A percentile compares a stretch with the other conserved stretches of the same genome.
These are phyloP conservation scores for Ceratina calcarata DNA, from an alignment of 1,140 invertebrate species.

Conservation along the genomic window DNA sequence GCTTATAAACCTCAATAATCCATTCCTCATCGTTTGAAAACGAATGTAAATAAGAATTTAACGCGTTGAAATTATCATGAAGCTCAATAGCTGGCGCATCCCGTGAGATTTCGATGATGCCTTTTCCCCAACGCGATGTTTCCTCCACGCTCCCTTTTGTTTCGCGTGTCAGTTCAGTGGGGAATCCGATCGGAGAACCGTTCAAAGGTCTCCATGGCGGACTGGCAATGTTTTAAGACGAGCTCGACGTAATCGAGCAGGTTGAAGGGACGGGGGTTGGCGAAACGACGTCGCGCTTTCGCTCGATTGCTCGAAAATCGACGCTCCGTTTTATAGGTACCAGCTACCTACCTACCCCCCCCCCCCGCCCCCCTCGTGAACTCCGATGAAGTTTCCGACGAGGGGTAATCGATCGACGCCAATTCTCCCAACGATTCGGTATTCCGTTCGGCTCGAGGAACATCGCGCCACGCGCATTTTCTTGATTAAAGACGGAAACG, in stretches of 20 bases:
- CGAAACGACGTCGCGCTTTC: constrained; percentile 22
- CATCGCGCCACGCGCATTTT: constrained; percentile 2
- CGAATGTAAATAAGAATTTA: no score
- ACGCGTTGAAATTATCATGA: no score
- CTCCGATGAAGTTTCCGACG: constrained; percentile 19
- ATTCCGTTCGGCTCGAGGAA: not conserved
- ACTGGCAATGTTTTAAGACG: constrained; percentile 48
- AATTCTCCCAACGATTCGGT: constrained; percentile 30
- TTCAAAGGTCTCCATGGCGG: constrained; percentile 52
- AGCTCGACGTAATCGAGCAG: constrained; percentile 30
- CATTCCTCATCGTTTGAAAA: no score
- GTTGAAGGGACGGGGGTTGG: not conserved
- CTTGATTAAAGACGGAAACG: constrained; percentile 21
- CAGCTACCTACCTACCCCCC: no score
- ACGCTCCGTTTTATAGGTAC: not conserved
- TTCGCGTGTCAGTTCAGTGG: constrained; percentile 53
- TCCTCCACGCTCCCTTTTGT: constrained; percentile 45
- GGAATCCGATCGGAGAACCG: constrained; percentile 43
- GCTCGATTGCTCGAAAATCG: constrained; percentile 38
- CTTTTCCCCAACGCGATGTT: constrained; percentile 59
- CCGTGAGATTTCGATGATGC: constrained; percentile 72
- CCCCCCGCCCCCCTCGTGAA: not conserved
- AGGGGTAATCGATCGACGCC: constrained; percentile 38
- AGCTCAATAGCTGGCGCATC: no score
- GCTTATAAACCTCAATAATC: no score